Evolutionary conservation across 1,140 invertebrate species (phyloP), one percentile per base, ranked within the genome.

Genomic region (Parapsyche elsis): DNA sequence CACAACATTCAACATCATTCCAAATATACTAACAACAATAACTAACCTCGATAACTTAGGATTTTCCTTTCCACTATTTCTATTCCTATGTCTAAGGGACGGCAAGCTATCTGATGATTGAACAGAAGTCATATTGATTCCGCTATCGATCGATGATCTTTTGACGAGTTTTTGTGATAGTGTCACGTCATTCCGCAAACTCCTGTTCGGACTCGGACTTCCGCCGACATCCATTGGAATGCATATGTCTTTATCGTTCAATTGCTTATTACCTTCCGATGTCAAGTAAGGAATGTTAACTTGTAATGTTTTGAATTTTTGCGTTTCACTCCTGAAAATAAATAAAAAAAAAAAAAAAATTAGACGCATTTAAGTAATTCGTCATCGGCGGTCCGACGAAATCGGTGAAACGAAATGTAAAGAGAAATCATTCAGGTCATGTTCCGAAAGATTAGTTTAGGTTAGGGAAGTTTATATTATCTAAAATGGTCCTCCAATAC

Each of bases 111-210:
- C 86, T 0, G 83, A 81, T 21, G 84, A 90, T 86, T 89, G 88
- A 86, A 88, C 91, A 84, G 89, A 88, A 83, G 91, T 92, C 90
- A 95, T 92, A 86, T 95, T 94, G 84, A 95, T 95, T 81, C 94
- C 95, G 86, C 94, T 95, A 87, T 96, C 95, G 80, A 96, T 93
- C 0, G 95, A 96, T 7, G 94, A 93, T 84, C 95, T 90, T 86
- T 95, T 95, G 74, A 92, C 90, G 26, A 94, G 89, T 70, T 90
- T 91, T 85, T 88, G 89, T 86, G 79, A 87, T 19, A 64, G 74
- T 9, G 76, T 14, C 21, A 75, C 49, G 30, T 83, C 81, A 23
- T 74, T 81, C 14, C 81, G 30, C 19, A 78, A 81, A 85, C 84
- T 86, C 84, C 88, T 88, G 86, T 85, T 88, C 67, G 84, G 86